Evolutionary conservation across 1,140 invertebrate genomes (phyloP).

Genomic region (Bathynomus jamesi): DNA sequence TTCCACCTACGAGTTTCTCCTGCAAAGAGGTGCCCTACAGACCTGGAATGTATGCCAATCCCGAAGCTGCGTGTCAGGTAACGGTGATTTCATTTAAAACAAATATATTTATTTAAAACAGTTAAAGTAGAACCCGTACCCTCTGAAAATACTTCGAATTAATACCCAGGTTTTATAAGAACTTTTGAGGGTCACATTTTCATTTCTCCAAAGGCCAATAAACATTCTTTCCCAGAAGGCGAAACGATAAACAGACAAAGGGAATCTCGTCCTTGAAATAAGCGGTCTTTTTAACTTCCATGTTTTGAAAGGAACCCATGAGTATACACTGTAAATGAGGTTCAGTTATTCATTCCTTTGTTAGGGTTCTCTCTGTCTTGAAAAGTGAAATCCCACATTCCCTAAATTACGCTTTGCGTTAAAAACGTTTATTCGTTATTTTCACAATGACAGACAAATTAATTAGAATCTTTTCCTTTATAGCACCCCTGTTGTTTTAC

Average conservation of each 20-base stretch:
- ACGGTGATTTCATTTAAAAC: background rate
- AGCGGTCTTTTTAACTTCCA: too few relatives aligned
- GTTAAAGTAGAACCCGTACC: background rate
- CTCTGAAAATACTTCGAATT: background rate
- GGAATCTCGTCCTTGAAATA: too few relatives aligned
- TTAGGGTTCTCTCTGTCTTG: too few relatives aligned
- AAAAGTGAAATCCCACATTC: too few relatives aligned
- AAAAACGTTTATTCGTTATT: too few relatives aligned
- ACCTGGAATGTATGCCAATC: slow-evolving; percentile 43
- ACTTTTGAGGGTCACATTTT: background rate
- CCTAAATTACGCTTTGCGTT: too few relatives aligned
- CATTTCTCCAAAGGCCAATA: background rate
- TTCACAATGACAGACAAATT: too few relatives aligned
- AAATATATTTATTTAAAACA: background rate
- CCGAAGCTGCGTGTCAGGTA: slow-evolving; percentile 44
- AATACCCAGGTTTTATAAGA: background rate
- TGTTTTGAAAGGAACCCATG: too few relatives aligned
- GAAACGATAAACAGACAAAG: background rate
- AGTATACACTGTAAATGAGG: too few relatives aligned
- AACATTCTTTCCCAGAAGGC: background rate
- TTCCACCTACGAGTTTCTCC: slow-evolving; percentile 41
- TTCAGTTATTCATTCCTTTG: too few relatives aligned
- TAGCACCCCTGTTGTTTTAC: too few relatives aligned
- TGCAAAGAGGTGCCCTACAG: slow-evolving; percentile 39
- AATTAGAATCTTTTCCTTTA: too few relatives aligned